Base-by-base conservation (phyloP, 2,888 invertebrate genomes). In the Melieria picta region DNA sequence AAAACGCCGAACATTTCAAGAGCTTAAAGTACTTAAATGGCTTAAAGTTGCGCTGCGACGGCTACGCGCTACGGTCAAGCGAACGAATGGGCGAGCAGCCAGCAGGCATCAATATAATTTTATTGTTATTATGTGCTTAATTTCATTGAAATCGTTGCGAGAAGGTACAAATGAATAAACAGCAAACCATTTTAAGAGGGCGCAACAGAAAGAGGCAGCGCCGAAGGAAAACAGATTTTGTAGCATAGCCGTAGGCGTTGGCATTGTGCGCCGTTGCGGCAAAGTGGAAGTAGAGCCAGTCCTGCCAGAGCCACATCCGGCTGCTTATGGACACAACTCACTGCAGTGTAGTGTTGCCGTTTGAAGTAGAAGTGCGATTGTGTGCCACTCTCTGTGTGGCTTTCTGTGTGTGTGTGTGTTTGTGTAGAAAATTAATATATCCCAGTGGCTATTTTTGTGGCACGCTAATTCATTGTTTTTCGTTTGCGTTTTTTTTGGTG, bases 101-200 rank as follows among this genome's bases (percentile, higher is more conserved):
- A n/a, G 42, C 47, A 64, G 65, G 68, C 68, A 67, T 68, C 72
- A 68, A 72, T 72, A 61, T 60, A 72, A 72, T 72, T 67, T 72
- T 72, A 72, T 68, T 72, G 68, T 72, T 68, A 72, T 72, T 72
- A 72, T 67, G 68, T 69, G 72, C 68, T 72, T 69, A 72, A 72
- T 72, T 72, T 69, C 61, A 68, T 72, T 60, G 65, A 69, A 69
- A 61, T 71, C 16, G 11, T 50, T 62, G n/a, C 55, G 47, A 30
- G 63, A 45, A 62, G 61, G 47, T 46, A 69, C 47, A 46, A 45
- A 30, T 48, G 47, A 11, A 48, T 30, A 10, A n/a, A 0, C 30
- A 42, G 47, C 43, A 9, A 42, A 48, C 16, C 1, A 7, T 4
- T 13, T 7, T 46, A n/a, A 42, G 45, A 9, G 11, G 55, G 9